Evolutionary conservation across 1,140 invertebrate genomes (phyloP), one percentile per base, ranked within the genome.

Genomic region (Hirudo medicinalis): DNA sequence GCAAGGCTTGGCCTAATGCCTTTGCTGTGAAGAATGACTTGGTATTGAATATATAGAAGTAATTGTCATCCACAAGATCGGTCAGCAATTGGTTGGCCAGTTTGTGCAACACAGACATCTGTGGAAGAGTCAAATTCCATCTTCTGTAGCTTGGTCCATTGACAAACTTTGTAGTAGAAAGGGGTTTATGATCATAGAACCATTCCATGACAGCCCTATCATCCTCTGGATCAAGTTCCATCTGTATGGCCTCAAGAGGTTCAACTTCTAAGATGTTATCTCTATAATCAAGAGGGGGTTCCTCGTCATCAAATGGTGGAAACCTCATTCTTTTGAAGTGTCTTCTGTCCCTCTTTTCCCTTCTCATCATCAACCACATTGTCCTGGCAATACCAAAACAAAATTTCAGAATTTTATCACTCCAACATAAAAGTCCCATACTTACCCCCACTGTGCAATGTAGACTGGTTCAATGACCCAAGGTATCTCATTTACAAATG

Each of bases 311-410:
- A 83, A 99, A 99, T 0, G 97, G 97, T 43, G 97, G 97, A 80
- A 99, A 99, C 76, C 97, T 86, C 97, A 99, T 99, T 75, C 97
- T 86, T 82, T 99, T 97, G 79, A 99, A 99, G 83, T 99, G 97
- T 54, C 96, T 87, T 80, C 97, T 88, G 86, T 99, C 97, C 74
- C 97, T 84, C 82, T 99, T 99, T 79, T 99, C 97, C 75, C 97
- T 86, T 76, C 97, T 85, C 95, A 99, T 99, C 93, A 99, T 99
- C 75, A 99, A 97, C 97, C 97, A 99, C 95, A 99, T 99, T 8
- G 96, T 95, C 67, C 91, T 90, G 75, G 63, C 79, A 79, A 75
- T 29, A 74, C n/a, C 71, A 25, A 72, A 73, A 72, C 15, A 19
- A 72, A 32, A 63, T 9, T 8, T 68, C 36, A 57, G 19, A 70